phyloP scores from a whole-genome alignment of 2,113 vertebrate genomes.

The Excalfactoria chinensis region DNA sequence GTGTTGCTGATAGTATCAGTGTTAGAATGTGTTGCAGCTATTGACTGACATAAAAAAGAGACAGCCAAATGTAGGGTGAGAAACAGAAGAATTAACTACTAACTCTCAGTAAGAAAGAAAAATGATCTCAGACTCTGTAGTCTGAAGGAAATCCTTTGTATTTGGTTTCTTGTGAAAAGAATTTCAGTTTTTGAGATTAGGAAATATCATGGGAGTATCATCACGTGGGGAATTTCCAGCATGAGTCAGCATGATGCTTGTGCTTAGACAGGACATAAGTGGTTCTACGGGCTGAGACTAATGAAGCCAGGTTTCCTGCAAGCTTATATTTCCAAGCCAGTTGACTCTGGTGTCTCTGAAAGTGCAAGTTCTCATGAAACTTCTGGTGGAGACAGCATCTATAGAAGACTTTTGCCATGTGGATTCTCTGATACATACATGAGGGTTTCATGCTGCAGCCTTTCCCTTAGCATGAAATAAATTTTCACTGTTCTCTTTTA shows the following conservation, averaged over 20 bases:
- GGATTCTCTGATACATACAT: neutral
- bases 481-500: neutral
- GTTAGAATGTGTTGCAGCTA: neutral
- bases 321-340: neutral
- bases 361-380: neutral
- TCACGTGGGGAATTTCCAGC: conserved; percentile 15
- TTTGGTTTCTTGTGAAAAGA: neutral
- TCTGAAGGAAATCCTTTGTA: neutral
- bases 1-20: neutral
- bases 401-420: neutral
- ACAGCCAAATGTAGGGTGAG: neutral
- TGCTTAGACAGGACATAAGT: neutral
- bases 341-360: neutral
- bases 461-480: neutral
- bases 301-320: neutral
- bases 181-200: neutral
- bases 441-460: neutral
- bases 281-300: neutral
- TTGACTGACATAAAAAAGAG: conserved; percentile 10
- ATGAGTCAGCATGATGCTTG: neutral
- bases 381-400: neutral
- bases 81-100: neutral
- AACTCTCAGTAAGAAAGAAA: neutral
- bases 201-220: accelerated
- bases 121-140: neutral